Evolutionary conservation across 2,888 invertebrate species (phyloP).

Genomic region (Lithosia quadra): DNA sequence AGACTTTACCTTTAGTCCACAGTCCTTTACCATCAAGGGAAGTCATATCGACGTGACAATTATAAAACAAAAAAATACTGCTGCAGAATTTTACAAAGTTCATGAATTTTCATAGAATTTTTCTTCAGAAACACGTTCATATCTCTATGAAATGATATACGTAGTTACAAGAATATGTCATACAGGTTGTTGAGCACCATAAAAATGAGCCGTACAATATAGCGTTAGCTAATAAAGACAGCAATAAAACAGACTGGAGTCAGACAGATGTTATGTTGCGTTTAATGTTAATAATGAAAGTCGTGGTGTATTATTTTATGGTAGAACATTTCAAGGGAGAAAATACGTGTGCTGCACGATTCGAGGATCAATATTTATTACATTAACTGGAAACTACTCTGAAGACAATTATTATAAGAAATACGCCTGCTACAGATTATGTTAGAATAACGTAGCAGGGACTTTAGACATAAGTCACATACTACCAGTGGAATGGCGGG

Average conservation of each 20-base stretch:
- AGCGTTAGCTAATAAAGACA: slow-evolving; percentile 28
- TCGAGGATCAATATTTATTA: slow-evolving; percentile 49
- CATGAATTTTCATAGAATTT: neutral
- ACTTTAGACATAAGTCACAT: too few relatives aligned
- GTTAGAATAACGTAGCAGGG: slow-evolving; percentile 66
- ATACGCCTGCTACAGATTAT: too few relatives aligned
- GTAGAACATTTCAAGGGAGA: slow-evolving; percentile 29
- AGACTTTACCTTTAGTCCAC: too few relatives aligned
- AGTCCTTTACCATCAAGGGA: too few relatives aligned
- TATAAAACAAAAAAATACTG: too few relatives aligned
- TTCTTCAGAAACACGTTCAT: neutral
- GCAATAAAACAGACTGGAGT: slow-evolving; percentile 34
- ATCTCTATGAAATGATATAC: neutral
- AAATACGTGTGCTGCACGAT: slow-evolving; percentile 31
- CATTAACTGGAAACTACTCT: slow-evolving; percentile 58
- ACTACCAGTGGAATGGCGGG: too few relatives aligned
- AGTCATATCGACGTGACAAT: too few relatives aligned
- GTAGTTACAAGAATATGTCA: neutral
- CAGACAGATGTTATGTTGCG: slow-evolving; percentile 21
- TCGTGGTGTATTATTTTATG: slow-evolving; percentile 28
- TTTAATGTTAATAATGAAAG: slow-evolving; percentile 28
- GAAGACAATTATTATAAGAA: slow-evolving; percentile 31
- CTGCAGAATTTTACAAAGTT: too few relatives aligned
- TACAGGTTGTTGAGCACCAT: slow-evolving; percentile 1
- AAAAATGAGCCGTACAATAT: slow-evolving; percentile 22